phyloP scores from a whole-genome alignment of 2,797 vertebrate genomes.

The Siniperca obscura region DNA sequence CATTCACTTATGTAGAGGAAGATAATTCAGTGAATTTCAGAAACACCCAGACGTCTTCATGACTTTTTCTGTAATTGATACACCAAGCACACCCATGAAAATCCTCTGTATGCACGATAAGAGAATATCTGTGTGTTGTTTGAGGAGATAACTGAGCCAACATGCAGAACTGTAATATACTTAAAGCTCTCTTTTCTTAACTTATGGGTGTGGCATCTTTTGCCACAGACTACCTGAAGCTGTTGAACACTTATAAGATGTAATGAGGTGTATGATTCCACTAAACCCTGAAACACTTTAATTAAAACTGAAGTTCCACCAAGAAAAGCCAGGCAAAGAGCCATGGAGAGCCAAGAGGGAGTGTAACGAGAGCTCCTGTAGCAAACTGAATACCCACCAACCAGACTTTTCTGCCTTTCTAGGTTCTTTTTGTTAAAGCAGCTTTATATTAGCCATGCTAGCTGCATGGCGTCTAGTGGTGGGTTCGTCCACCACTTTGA shows the following conservation, averaged over 20 bases:
- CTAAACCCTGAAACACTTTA: neutral
- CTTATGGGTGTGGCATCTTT: constrained; percentile 38
- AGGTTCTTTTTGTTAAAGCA: neutral
- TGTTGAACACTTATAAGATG: constrained; percentile 10
- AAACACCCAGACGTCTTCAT: constrained; percentile 67
- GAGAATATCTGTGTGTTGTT: constrained; percentile 43
- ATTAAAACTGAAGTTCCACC: constrained; percentile 1
- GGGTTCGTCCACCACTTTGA: neutral
- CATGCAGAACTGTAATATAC: constrained; percentile 30
- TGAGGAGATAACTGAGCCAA: constrained; percentile 41
- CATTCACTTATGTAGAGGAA: constrained; percentile 53
- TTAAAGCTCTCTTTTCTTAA: constrained; percentile 29
- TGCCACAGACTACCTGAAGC: constrained; percentile 15
- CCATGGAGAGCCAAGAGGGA: neutral
- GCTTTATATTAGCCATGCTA: neutral
- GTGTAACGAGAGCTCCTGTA: neutral
- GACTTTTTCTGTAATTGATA: constrained; percentile 75
- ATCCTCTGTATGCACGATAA: constrained; percentile 43
- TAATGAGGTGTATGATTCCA: neutral
- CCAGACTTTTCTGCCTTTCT: neutral
- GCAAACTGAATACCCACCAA: neutral
- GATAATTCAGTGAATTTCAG: constrained; percentile 61
- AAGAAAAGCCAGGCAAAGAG: neutral
- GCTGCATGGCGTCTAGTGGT: neutral
- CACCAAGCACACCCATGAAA: constrained; percentile 64